Evolutionary conservation across 2,888 invertebrate species (phyloP).

Genomic region (Mystacides longicornis): DNA sequence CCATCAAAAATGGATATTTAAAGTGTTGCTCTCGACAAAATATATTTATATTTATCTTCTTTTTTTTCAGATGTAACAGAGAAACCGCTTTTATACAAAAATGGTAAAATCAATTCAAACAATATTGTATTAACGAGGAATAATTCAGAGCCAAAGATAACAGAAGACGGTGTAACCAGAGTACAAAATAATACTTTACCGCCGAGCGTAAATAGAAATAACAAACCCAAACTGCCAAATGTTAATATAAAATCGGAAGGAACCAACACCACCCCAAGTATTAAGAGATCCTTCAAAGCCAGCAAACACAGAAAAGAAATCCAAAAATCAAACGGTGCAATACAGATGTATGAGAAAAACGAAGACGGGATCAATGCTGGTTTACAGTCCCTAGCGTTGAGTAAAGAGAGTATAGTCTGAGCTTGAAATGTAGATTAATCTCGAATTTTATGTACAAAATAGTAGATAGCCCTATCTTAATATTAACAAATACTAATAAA

Average conservation of each 20-base stretch:
- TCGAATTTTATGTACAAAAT: background rate
- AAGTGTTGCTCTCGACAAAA: no score
- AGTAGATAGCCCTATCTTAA: no score
- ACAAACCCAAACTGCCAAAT: slow-evolving; percentile 20
- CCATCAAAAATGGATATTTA: no score
- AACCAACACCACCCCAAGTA: background rate
- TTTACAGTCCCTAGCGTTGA: slow-evolving; percentile 17
- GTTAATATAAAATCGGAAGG: slow-evolving; percentile 7
- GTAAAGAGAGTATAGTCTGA: slow-evolving; percentile 26
- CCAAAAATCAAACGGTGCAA: slow-evolving; percentile 13
- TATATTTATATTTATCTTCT: no score
- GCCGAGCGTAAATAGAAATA: slow-evolving; percentile 18
- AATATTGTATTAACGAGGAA: slow-evolving; percentile 17
- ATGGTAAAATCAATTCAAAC: slow-evolving; percentile 13
- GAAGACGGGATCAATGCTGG: slow-evolving; percentile 11
- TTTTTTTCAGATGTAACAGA: slow-evolving; percentile 22
- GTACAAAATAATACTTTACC: slow-evolving; percentile 20
- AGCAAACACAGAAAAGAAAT: slow-evolving; percentile 15
- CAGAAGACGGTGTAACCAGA: slow-evolving; percentile 21
- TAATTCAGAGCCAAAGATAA: slow-evolving; percentile 25
- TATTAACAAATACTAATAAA: background rate
- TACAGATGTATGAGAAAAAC: slow-evolving; percentile 12
- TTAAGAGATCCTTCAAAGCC: slow-evolving; percentile 8
- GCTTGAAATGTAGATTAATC: background rate
- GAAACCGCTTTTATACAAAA: slow-evolving; percentile 21